Base-by-base conservation (phyloP, 2,113 vertebrate genomes). In the Micromys minutus region DNA sequence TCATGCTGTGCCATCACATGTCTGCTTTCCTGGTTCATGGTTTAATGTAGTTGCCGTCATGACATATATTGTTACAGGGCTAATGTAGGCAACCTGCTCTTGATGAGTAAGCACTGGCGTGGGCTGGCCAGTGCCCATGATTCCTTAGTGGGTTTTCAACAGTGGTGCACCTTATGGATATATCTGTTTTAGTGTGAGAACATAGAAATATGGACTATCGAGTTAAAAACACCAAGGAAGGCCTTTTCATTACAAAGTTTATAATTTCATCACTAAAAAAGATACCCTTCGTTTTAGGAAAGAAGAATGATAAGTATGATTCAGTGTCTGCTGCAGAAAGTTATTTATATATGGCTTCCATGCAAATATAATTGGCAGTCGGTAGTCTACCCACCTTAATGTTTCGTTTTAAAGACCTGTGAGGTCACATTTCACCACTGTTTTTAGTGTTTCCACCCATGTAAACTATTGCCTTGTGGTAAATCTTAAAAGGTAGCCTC, bases 211-310 rank as follows among this genome's bases (percentile, higher is more conserved):
- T 89, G 39, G 47, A 36, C 31, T 80, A 50, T 7, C 29, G 96
- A 71, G 74, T 91, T 94, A 69, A 94, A 95, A 77, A 80, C 91
- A 50, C 45, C 29, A 10, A 63, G 59, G 29, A 52, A 45, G 81
- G 87, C 39, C 26, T 63, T 87, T 94, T 69, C 5, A 87, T 75
- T 83, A 86, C 0, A 11, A 87, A 59, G 36, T 21, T 71, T 39
- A 42, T 47, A 50, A 3, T 85, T 42, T 91, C 47, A 36, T 36
- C 42, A 80, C 42, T 50, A 59, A 12, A 31, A 61, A 86, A 22
- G 84, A 3, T n/a, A 6, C 11, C 7, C 19, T 75, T n/a, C 50
- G 61, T 93, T 87, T 90, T 72, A 67, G 50, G 69, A 26, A 50
- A 85, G 42, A 75, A 75, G 19, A 17, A 45, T 52, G 84, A 45